phyloP scores from a whole-genome alignment of 2,888 invertebrate genomes.

The Xylota segnis region DNA sequence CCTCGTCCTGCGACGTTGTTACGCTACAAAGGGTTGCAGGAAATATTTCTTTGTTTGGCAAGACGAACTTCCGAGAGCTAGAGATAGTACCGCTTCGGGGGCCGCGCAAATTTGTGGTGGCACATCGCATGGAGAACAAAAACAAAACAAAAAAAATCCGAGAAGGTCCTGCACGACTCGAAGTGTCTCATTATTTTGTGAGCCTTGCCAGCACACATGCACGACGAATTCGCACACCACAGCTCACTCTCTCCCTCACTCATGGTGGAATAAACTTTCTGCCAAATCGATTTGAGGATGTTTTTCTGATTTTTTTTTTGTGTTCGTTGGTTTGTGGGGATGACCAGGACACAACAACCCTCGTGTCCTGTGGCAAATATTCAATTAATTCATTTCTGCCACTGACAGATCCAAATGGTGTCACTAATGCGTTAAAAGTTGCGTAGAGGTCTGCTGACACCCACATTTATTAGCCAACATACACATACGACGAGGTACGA shows the following conservation, averaged over 20 bases:
- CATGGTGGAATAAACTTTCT: constrained; percentile 39
- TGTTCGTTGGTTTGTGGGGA: neutral
- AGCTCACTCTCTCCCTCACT: too few relatives aligned
- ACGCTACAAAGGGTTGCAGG: constrained; percentile 64
- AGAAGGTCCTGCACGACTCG: constrained; percentile 57
- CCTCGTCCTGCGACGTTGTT: constrained; percentile 17
- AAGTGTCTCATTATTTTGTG: constrained; percentile 73
- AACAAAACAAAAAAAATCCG: constrained; percentile 45
- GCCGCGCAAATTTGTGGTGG: constrained; percentile 50
- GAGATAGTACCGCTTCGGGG: constrained; percentile 63
- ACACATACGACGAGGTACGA: neutral
- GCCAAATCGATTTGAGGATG: constrained; percentile 49
- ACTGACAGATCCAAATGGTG: constrained; percentile 77
- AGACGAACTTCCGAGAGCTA: constrained; percentile 69
- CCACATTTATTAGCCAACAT: constrained; percentile 68
- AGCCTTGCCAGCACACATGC: constrained; percentile 7
- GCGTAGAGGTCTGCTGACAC: constrained; percentile 63
- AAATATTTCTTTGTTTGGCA: constrained; percentile 66
- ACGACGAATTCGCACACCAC: neutral
- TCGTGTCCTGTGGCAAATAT: constrained; percentile 61
- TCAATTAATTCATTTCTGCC: constrained; percentile 77
- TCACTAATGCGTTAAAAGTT: constrained; percentile 77
- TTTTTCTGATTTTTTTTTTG: too few relatives aligned
- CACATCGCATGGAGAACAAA: constrained; percentile 16
- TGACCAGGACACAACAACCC: constrained; percentile 48